These are phyloP conservation scores for Conopomorpha cramerella DNA, from an alignment of 1,140 invertebrate genomes.

Conservation along the genomic window DNA sequence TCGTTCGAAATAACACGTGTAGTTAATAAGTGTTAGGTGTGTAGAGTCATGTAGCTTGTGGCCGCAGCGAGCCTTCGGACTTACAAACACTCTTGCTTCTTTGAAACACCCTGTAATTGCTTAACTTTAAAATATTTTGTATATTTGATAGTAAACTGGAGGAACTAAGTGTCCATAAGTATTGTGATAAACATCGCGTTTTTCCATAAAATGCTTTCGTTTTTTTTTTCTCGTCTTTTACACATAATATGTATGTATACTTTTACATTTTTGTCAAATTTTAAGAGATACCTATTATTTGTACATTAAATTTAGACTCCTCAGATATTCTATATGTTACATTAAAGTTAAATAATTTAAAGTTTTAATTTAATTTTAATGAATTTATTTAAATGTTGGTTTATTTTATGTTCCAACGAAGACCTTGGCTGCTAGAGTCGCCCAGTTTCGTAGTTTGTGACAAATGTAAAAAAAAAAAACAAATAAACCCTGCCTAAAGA, in stretches of 20 bases:
- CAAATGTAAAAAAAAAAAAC: slow-evolving; percentile 38
- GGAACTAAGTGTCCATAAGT: slow-evolving; percentile 43
- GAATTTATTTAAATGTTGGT: slow-evolving; percentile 30
- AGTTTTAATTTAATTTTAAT: slow-evolving; percentile 28
- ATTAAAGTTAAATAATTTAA: no score
- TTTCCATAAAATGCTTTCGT: slow-evolving; percentile 46
- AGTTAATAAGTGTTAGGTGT: slow-evolving; percentile 7
- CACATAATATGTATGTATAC: not conserved
- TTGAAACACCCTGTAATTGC: slow-evolving; percentile 33
- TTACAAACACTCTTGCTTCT: slow-evolving; percentile 50
- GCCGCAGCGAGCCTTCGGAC: no score
- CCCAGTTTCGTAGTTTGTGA: slow-evolving; percentile 51
- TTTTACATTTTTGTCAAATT: no score
- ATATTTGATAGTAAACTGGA: slow-evolving; percentile 46
- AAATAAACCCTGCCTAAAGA: slow-evolving; percentile 45
- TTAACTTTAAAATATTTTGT: slow-evolving; percentile 46
- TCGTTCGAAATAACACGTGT: no score
- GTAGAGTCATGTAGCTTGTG: slow-evolving; percentile 10
- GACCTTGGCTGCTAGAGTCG: slow-evolving; percentile 41
- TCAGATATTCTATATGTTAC: slow-evolving; percentile 39
- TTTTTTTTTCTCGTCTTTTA: slow-evolving; percentile 16
- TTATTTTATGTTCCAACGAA: slow-evolving; percentile 39
- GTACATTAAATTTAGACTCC: slow-evolving; percentile 53
- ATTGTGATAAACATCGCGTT: slow-evolving; percentile 56
- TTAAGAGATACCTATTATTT: slow-evolving; percentile 48